Conservation (phyloP, 2,797 vertebrate species). For the Apodemus agrarius region DNA sequence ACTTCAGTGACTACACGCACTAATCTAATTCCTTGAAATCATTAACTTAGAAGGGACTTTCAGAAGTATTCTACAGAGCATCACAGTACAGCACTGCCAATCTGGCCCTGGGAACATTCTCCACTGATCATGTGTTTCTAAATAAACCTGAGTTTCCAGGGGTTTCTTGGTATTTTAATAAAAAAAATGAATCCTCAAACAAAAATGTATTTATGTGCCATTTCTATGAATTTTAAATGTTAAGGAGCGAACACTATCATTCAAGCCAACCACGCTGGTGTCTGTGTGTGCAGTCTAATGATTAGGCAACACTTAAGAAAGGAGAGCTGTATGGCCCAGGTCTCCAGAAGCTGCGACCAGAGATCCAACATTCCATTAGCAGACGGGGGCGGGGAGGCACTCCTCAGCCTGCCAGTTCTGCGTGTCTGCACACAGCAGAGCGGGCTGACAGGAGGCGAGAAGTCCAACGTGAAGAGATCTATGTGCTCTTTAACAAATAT, state of each 20-base stretch:
- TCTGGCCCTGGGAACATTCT: slow-evolving; percentile 57
- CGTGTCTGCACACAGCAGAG: not conserved
- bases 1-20: slow-evolving; percentile 51
- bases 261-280: slow-evolving; percentile 39
- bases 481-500: slow-evolving; percentile 61
- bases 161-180: slow-evolving; percentile 71
- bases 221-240: slow-evolving; percentile 80
- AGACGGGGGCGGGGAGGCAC: not conserved
- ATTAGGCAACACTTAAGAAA: slow-evolving; percentile 62
- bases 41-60: slow-evolving; percentile 26
- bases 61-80: slow-evolving; percentile 23
- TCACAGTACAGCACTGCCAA: not conserved
- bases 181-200: slow-evolving; percentile 77
- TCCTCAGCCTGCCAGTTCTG: not conserved
- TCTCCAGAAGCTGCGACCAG: not conserved
- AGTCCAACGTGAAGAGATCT: not conserved
- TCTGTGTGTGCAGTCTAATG: slow-evolving; percentile 30
- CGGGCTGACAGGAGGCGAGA: not conserved
- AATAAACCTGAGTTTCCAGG: slow-evolving; percentile 52
- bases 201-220: slow-evolving; percentile 70
- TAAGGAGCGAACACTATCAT: slow-evolving; percentile 53
- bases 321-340: not conserved
- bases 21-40: slow-evolving; percentile 25
- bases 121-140: slow-evolving; percentile 41
- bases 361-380: not conserved